Evolutionary conservation across 2,888 invertebrate genomes (phyloP).

Genomic region (Melikaiella ostensackeni): DNA sequence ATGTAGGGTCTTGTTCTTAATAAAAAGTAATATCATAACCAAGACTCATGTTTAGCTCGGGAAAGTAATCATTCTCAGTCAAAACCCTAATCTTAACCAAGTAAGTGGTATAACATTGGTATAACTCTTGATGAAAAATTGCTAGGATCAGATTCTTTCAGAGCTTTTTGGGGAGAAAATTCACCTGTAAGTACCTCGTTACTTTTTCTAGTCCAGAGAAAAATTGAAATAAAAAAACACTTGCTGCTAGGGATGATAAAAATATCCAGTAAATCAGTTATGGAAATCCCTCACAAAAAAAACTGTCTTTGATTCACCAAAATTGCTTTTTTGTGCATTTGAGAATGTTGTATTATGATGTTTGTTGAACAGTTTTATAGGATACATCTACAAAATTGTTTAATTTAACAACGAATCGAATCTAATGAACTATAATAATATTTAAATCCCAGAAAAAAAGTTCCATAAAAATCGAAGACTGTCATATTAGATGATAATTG

Average conservation of each 20-base stretch:
- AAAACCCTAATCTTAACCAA: background rate
- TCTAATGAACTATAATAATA: no score
- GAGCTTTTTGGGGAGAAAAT: background rate
- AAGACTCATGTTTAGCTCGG: background rate
- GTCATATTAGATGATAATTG: no score
- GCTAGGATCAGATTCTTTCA: background rate
- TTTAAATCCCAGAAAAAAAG: background rate
- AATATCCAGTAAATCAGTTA: background rate
- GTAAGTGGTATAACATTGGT: background rate
- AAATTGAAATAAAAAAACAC: background rate
- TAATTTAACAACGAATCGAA: no score
- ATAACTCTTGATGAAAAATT: conserved; percentile 15
- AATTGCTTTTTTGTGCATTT: no score
- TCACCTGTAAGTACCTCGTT: background rate
- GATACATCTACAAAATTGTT: no score
- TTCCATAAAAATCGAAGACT: no score
- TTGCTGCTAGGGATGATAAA: background rate
- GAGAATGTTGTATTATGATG: no score
- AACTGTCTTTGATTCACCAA: no score
- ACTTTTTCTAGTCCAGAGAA: background rate
- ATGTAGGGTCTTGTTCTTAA: background rate
- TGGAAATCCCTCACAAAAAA: no score
- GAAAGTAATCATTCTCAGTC: conserved; percentile 21
- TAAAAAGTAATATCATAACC: background rate
- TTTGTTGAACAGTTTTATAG: no score